Percentiles rank a stretch among this genome's conserved stretches.
Evolutionary conservation across 1,140 invertebrate species (phyloP).

Genomic region (Sitobion miscanthi): DNA sequence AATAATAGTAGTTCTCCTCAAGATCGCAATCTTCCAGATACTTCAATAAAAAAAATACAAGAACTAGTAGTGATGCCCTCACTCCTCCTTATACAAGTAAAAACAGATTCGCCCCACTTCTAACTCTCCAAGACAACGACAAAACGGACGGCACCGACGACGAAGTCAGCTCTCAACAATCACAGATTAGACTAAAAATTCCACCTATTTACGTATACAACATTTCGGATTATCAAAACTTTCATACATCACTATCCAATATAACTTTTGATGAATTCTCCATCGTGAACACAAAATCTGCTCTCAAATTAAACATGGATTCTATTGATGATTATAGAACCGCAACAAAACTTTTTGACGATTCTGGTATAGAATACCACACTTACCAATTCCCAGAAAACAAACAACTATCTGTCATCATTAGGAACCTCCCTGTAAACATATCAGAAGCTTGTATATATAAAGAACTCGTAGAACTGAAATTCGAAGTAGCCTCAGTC

Average conservation of each 20-base stretch:
- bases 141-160: too few relatives aligned
- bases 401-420: slow-evolving; percentile 8
- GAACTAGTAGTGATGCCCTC: too few relatives aligned
- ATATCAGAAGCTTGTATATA: background rate
- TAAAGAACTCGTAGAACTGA: background rate
- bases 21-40: too few relatives aligned
- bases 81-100: too few relatives aligned
- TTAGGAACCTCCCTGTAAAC: background rate
- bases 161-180: background rate
- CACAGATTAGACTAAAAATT: background rate
- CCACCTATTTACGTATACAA: background rate
- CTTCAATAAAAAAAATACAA: too few relatives aligned
- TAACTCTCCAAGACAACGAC: too few relatives aligned
- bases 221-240: background rate
- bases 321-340: background rate
- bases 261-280: background rate
- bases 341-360: background rate
- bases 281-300: background rate
- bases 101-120: too few relatives aligned
- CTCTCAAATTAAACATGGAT: background rate
- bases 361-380: background rate
- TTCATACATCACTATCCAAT: background rate
- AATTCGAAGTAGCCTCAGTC: background rate
- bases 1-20: too few relatives aligned
- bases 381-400: background rate